A percentile compares a stretch with the other conserved stretches of the same genome.
These are phyloP conservation scores for Enhydra lutris DNA, from an alignment of 2,113 vertebrate genomes.

Conservation along the genomic window DNA sequence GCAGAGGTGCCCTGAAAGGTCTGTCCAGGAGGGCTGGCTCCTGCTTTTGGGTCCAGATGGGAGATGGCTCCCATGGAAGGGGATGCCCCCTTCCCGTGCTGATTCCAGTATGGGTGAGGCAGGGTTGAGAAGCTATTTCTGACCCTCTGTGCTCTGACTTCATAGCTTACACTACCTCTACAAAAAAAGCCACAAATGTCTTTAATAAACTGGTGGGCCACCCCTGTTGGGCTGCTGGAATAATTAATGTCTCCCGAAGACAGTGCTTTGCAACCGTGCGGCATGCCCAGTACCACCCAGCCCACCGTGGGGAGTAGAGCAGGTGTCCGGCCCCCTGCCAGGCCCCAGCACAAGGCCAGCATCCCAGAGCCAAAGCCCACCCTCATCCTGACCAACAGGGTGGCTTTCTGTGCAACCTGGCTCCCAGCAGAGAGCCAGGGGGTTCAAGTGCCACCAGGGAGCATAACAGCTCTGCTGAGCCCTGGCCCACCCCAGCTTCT, in stretches of 20 bases:
- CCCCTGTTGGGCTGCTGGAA: not conserved
- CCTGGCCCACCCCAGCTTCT: not conserved
- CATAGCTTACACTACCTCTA: not conserved
- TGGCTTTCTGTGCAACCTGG: not conserved
- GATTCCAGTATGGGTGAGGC: not conserved
- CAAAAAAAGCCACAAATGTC: not conserved
- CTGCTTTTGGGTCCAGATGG: not conserved
- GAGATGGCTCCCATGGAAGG: not conserved
- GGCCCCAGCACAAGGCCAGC: not conserved
- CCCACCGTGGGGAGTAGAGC: not conserved
- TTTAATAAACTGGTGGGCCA: not conserved
- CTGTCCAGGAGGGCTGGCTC: not conserved
- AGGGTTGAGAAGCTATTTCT: not conserved
- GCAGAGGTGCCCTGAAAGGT: not conserved
- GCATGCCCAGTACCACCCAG: not conserved
- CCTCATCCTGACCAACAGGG: not conserved
- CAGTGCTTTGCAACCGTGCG: not conserved
- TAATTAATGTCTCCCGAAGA: not conserved
- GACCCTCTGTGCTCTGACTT: not conserved
- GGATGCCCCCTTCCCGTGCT: not conserved
- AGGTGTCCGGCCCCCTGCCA: not conserved
- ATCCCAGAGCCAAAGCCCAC: not conserved
- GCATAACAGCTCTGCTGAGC: not conserved
- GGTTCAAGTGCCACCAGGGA: not conserved
- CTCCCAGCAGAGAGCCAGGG: not conserved